These are phyloP conservation scores for Nothocercus nigrocapillus DNA, from an alignment of 2,113 vertebrate species.

Conservation along the genomic window DNA sequence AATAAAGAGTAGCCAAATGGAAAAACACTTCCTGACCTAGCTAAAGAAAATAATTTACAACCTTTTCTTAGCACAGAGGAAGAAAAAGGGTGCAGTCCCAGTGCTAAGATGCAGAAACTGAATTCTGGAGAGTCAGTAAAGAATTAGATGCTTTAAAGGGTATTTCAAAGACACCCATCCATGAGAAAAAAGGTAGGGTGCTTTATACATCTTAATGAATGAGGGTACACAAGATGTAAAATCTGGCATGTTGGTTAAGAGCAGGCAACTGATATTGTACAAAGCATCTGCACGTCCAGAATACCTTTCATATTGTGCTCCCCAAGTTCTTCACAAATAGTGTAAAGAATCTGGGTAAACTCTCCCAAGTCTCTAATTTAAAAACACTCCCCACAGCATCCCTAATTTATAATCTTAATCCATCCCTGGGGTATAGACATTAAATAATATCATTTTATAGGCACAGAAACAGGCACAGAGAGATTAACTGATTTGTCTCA, in stretches of 20 bases:
- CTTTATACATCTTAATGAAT: background rate
- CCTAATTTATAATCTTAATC: background rate
- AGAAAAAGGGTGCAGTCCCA: background rate
- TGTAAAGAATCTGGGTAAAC: background rate
- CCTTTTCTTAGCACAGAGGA: constrained; percentile 8
- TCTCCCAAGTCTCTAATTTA: background rate
- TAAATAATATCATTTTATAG: background rate
- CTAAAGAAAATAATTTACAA: constrained; percentile 53
- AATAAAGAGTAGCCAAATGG: constrained; percentile 67
- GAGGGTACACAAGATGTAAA: background rate
- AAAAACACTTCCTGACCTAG: constrained; percentile 63
- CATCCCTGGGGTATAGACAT: background rate
- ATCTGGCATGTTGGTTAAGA: background rate
- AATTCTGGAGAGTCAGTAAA: background rate
- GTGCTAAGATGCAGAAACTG: background rate
- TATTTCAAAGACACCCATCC: background rate
- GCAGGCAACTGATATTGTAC: background rate
- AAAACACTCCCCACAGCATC: background rate
- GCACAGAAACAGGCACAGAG: background rate
- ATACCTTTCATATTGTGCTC: background rate
- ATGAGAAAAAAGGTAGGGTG: background rate
- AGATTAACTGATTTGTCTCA: background rate
- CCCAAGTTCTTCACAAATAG: background rate
- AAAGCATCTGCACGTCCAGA: background rate
- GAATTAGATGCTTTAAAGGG: background rate